Conservation (phyloP, 2,113 vertebrate species). For the Perca flavescens region DNA sequence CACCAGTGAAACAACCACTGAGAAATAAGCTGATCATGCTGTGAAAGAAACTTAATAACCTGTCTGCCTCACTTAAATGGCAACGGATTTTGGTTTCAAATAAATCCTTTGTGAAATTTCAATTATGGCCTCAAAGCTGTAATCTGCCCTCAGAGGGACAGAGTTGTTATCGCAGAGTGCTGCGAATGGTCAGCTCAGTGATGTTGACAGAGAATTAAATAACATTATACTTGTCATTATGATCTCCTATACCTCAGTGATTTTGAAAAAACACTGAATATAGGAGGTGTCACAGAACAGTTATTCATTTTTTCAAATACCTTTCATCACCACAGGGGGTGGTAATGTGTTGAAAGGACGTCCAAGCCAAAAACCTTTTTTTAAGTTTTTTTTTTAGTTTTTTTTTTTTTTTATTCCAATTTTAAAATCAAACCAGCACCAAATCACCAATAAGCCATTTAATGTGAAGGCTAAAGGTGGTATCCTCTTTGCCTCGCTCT, state of each 20-base stretch:
- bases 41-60: conserved; percentile 76
- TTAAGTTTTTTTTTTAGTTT: background rate
- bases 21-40: conserved; percentile 68
- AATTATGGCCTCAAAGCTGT: conserved; percentile 69
- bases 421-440: conserved; percentile 25
- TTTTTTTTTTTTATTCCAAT: conserved; percentile 8
- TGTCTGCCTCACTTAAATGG: conserved; percentile 71
- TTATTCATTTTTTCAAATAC: conserved; percentile 59
- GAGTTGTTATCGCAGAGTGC: conserved; percentile 42
- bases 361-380: background rate
- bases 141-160: conserved; percentile 48
- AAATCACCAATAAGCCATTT: conserved; percentile 20
- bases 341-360: background rate
- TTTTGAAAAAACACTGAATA: conserved; percentile 22
- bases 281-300: conserved; percentile 20
- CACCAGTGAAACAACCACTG: conserved; percentile 55
- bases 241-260: conserved; percentile 49
- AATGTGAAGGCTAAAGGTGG: conserved; percentile 25
- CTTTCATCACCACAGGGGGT: conserved; percentile 47
- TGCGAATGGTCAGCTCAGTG: conserved; percentile 18
- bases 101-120: conserved; percentile 78
- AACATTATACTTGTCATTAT: conserved; percentile 42
- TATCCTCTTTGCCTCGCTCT: conserved; percentile 45
- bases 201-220: conserved; percentile 46
- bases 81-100: conserved; percentile 59